A percentile compares a stretch with the other conserved stretches of the same genome.
Conservation (phyloP, 1,140 invertebrate species). For the Cotesia chilonis region DNA sequence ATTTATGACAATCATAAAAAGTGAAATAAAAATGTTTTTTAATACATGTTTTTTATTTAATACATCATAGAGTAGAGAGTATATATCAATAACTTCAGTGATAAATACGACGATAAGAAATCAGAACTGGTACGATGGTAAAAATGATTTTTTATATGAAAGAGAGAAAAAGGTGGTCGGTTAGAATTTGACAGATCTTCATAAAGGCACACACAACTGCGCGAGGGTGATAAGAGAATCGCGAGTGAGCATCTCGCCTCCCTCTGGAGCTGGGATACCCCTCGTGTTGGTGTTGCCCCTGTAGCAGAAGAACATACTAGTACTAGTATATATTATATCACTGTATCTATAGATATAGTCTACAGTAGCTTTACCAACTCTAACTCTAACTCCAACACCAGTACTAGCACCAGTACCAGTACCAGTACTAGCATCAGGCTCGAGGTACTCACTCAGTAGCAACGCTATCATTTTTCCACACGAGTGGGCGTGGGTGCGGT, state of each 20-base stretch:
- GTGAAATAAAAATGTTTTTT: not conserved
- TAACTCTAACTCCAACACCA: conserved; percentile 36
- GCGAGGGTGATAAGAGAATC: conserved; percentile 57
- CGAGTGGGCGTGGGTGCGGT: conserved; percentile 54
- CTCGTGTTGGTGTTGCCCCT: conserved; percentile 34
- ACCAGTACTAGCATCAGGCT: conserved; percentile 7
- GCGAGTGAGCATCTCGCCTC: conserved; percentile 51
- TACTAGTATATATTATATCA: not conserved
- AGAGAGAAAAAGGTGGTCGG: conserved; percentile 33
- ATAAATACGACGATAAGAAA: conserved; percentile 11
- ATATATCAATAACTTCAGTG: no score
- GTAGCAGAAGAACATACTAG: conserved; percentile 27
- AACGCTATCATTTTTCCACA: conserved; percentile 63
- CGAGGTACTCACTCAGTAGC: conserved; percentile 50
- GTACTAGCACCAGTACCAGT: no score
- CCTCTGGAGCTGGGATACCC: conserved; percentile 35
- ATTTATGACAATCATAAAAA: no score
- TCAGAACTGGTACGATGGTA: not conserved
- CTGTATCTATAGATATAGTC: conserved; percentile 12
- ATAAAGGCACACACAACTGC: conserved; percentile 60
- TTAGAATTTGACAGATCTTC: conserved; percentile 61
- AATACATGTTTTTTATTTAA: not conserved
- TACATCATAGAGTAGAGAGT: no score
- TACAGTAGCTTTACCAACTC: conserved; percentile 26
- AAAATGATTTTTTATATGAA: conserved; percentile 23